These are phyloP conservation scores for Dipodomys ordii DNA, from an alignment of 2,113 vertebrate species.

Conservation along the genomic window DNA sequence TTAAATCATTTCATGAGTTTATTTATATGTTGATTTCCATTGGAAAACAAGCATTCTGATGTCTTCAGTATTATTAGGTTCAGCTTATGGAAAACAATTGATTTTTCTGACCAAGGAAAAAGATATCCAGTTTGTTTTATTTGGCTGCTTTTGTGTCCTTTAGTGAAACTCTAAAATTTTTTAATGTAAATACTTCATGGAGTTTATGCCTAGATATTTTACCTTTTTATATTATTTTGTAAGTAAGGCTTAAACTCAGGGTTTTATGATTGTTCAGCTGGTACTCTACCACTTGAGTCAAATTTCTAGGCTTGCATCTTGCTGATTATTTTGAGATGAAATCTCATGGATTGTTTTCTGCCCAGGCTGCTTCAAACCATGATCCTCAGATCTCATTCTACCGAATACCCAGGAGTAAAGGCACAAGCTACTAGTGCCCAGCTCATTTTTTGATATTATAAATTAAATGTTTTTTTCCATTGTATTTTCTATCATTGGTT, in stretches of 20 bases:
- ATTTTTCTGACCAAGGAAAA: not conserved
- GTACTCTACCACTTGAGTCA: not conserved
- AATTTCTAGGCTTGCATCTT: not conserved
- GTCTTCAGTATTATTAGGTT: not conserved
- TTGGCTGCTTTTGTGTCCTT: not conserved
- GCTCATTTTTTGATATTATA: no score
- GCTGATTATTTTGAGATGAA: no score
- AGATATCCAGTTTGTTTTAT: not conserved
- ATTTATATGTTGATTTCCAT: not conserved
- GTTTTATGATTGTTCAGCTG: not conserved
- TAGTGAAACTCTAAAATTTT: not conserved
- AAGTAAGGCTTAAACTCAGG: not conserved
- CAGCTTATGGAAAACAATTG: not conserved
- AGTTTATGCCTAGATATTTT: not conserved
- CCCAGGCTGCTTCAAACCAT: no score
- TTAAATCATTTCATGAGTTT: not conserved
- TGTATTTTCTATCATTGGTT: not conserved
- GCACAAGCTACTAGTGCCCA: no score
- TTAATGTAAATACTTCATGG: not conserved
- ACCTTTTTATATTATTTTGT: not conserved
- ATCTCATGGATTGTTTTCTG: no score
- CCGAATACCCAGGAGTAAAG: no score
- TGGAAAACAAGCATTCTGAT: not conserved
- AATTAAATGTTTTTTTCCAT: no score
- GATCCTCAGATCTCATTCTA: no score